These are phyloP conservation scores for Ormyrus nitidulus DNA, from an alignment of 2,888 invertebrate genomes.

Conservation along the genomic window DNA sequence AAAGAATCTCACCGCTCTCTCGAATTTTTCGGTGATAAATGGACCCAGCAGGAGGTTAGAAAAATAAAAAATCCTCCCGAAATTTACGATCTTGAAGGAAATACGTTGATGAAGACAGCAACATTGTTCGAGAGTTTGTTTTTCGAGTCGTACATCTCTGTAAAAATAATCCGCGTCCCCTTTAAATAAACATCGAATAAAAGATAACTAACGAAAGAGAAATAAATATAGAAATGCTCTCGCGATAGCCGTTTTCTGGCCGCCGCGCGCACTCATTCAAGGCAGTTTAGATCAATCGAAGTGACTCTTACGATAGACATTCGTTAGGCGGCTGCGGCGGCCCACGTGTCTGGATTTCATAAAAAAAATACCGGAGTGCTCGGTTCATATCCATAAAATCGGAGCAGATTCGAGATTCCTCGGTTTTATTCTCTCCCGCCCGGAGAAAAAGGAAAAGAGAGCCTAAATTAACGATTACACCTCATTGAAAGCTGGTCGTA, in stretches of 20 bases:
- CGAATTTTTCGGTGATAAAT: too few species aligned
- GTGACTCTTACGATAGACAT: neutral
- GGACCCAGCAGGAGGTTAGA: too few species aligned
- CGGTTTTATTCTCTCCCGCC: neutral
- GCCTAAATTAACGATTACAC: slow-evolving; percentile 5
- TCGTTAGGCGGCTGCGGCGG: neutral
- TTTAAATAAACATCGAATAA: too few species aligned
- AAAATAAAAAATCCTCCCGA: too few species aligned
- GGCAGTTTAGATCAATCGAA: slow-evolving; percentile 16
- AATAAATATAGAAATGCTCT: neutral
- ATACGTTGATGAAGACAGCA: too few species aligned
- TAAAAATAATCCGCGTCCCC: too few species aligned
- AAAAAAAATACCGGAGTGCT: neutral
- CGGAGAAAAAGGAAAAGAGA: neutral
- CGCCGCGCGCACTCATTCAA: neutral
- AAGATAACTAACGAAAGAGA: too few species aligned
- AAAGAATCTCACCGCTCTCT: too few species aligned
- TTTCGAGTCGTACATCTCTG: too few species aligned
- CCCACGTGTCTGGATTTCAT: slow-evolving; percentile 6
- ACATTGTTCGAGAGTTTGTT: too few species aligned
- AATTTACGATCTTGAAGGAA: too few species aligned
- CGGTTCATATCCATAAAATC: slow-evolving; percentile 5
- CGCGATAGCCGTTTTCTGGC: slow-evolving; percentile 7
- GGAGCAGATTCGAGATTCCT: slow-evolving; percentile 1
- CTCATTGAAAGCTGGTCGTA: neutral